Evolutionary conservation across 2,113 vertebrate species (phyloP), one percentile per base, ranked within the genome.

Genomic region (Zeus faber): DNA sequence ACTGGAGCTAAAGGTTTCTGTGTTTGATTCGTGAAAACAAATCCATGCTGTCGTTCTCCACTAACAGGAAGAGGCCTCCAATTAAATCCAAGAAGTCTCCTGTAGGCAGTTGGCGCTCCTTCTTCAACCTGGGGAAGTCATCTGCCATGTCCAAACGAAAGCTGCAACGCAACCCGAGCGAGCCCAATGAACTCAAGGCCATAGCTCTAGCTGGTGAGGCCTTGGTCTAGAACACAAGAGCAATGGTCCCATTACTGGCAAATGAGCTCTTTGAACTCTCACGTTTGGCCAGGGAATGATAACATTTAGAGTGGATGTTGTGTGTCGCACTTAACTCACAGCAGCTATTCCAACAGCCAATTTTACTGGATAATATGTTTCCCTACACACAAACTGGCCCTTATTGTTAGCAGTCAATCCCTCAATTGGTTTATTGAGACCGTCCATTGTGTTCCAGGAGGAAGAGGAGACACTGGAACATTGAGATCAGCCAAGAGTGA

Each of bases 401-500:
- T n/a, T n/a, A n/a, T n/a, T n/a, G n/a, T n/a, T n/a, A n/a, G n/a
- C n/a, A n/a, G n/a, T n/a, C n/a, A n/a, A n/a, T n/a, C n/a, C n/a
- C n/a, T n/a, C n/a, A n/a, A n/a, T n/a, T n/a, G n/a, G n/a, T n/a
- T n/a, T n/a, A n/a, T n/a, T 33, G 8, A 33, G 8, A 33, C 2
- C 56, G 18, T 45, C 11, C 18, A 2, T 47, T 41, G 0, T 51
- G 45, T 71, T 72, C 44, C 40, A 95, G 97, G 95, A 63, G 93
- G 93, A 44, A 87, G 96, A 83, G 93, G 93, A 66, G 97, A 99
- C 76, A 93, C 91, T 0, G 91, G 92, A 37, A 97, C 96, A 0
- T 87, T 99, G 17, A 88, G 97, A 55, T 99, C 97, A 0, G 95
- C 97, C 6, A 99, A 99, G 77, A 99, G 97, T 3, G 97, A 99